A percentile compares a stretch with the other conserved stretches of the same genome.
Evolutionary conservation across 2,888 invertebrate genomes (phyloP).

Genomic region (Hemaris fuciformis): DNA sequence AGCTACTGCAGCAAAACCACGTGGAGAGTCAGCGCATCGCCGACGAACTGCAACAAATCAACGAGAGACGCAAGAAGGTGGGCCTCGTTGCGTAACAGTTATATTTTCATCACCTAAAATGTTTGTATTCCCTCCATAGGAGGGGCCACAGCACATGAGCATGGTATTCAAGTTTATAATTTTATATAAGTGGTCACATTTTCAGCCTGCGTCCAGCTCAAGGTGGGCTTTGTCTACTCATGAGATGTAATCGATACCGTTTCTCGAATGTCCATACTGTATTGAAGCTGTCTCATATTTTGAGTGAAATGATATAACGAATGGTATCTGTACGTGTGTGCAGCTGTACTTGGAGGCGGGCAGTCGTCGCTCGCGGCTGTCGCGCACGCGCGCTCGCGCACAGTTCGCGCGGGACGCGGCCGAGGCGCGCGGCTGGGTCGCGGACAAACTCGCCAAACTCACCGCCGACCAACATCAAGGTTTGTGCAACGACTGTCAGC

Average conservation of each 20-base stretch:
- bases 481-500: too few relatives aligned
- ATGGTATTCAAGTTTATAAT: too few relatives aligned
- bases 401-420: slow-evolving; percentile 96
- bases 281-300: too few relatives aligned
- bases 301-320: not conserved
- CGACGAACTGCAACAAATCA: slow-evolving; percentile 87
- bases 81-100: not conserved
- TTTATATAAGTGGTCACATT: too few relatives aligned
- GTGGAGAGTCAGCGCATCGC: slow-evolving; percentile 93
- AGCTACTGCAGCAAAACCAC: slow-evolving; percentile 93
- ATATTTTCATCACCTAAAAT: too few relatives aligned
- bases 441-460: slow-evolving; percentile 93
- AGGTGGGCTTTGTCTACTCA: too few relatives aligned
- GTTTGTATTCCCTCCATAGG: too few relatives aligned
- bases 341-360: slow-evolving; percentile 86
- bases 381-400: slow-evolving; percentile 90
- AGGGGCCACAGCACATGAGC: too few relatives aligned
- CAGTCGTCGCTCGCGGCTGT: slow-evolving; percentile 85
- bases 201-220: too few relatives aligned
- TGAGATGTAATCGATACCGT: too few relatives aligned
- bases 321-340: not conserved
- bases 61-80: slow-evolving; percentile 85
- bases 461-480: slow-evolving; percentile 86
- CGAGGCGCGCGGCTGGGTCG: slow-evolving; percentile 95
- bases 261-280: not conserved